A percentile compares a stretch with the other conserved stretches of the same genome.
Evolutionary conservation across 2,113 vertebrate species (phyloP).

Genomic region (Sinocyclocheilus rhinocerous): DNA sequence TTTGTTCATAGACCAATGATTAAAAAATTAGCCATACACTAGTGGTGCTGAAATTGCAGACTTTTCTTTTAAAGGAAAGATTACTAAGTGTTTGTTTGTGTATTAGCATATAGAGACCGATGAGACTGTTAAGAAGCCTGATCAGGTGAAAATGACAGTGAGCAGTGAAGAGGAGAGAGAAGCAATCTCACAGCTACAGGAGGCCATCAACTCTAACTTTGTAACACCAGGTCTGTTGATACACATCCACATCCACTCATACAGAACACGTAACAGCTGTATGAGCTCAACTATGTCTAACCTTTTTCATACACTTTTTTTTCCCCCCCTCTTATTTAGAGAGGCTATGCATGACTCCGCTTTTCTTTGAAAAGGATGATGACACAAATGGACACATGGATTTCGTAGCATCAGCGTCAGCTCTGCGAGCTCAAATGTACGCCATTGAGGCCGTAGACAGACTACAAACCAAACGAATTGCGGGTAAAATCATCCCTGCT

Average conservation of each 20-base stretch:
- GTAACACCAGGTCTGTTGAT: constrained; percentile 78
- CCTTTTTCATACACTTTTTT: not conserved
- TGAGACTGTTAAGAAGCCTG: constrained; percentile 88
- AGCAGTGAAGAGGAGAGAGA: constrained; percentile 95
- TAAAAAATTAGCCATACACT: not conserved
- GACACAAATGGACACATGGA: constrained; percentile 93
- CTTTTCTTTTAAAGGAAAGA: not conserved
- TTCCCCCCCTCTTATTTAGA: constrained; percentile 66
- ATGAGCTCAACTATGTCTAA: not conserved
- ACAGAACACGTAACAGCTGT: not conserved
- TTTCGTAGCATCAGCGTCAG: constrained; percentile 90
- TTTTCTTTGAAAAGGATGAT: constrained; percentile 94
- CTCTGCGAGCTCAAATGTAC: constrained; percentile 93
- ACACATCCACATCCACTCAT: not conserved
- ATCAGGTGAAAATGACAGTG: constrained; percentile 81
- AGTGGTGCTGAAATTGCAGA: not conserved
- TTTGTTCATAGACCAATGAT: not conserved
- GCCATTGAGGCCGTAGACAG: constrained; percentile 90
- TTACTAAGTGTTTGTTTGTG: not conserved
- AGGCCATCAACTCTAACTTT: constrained; percentile 76
- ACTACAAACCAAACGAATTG: constrained; percentile 95
- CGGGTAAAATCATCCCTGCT: constrained; percentile 97
- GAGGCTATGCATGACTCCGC: constrained; percentile 82
- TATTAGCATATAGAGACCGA: constrained; percentile 91
- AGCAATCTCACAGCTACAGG: constrained; percentile 85